These are phyloP conservation scores for Busarellus nigricollis DNA, from an alignment of 2,797 vertebrate genomes.

Conservation along the genomic window DNA sequence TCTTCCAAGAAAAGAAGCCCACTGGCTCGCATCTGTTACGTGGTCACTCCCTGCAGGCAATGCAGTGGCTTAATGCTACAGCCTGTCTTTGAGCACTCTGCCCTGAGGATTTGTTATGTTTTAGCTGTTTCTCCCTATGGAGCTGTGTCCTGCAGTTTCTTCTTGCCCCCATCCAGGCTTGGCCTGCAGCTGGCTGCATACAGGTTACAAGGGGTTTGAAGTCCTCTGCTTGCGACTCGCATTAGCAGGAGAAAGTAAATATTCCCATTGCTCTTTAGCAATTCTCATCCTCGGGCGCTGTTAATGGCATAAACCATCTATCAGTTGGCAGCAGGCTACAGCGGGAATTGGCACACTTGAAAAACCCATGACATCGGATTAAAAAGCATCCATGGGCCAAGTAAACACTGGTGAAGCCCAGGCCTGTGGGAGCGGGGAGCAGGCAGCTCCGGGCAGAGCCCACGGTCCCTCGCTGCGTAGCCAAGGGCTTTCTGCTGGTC, in stretches of 20 bases:
- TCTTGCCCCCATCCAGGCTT: not conserved
- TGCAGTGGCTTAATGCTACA: not conserved
- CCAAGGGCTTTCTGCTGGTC: not conserved
- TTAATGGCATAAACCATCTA: constrained; percentile 1
- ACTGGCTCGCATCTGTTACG: rapidly evolving
- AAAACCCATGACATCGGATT: not conserved
- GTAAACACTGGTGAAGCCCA: not conserved
- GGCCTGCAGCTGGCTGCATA: not conserved
- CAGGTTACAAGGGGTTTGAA: not conserved
- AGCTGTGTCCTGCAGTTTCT: not conserved
- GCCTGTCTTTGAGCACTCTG: not conserved
- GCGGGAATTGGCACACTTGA: not conserved
- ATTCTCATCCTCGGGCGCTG: not conserved
- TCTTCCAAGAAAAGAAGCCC: not conserved
- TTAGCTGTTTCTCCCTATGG: not conserved
- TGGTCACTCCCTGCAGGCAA: not conserved
- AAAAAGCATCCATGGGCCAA: not conserved
- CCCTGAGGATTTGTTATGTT: not conserved
- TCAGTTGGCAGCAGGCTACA: constrained; percentile 5
- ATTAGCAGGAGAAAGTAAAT: constrained; percentile 25
- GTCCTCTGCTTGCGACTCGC: not conserved
- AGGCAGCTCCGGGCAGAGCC: not conserved
- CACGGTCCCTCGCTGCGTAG: rapidly evolving
- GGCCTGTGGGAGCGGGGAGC: not conserved
- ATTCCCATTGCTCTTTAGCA: constrained; percentile 28